Percentiles rank a stretch among this genome's conserved stretches.
phyloP scores from a whole-genome alignment of 92 coral and sea anemone genomes.

The Porites rus region DNA sequence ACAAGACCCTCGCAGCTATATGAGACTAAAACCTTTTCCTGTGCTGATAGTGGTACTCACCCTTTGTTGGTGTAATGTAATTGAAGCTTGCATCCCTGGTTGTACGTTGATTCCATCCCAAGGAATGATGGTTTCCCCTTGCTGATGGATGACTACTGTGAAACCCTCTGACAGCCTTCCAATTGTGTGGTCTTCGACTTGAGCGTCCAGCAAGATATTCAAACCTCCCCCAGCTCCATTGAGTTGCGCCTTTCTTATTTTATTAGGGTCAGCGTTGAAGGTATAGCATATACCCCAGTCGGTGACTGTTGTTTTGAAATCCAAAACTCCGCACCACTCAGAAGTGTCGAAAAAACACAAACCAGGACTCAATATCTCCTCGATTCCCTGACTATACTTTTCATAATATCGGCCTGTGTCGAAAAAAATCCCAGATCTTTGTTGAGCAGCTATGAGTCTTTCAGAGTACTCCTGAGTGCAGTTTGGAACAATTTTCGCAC shows the following conservation, averaged over 20 bases:
- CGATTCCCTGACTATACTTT: slow-evolving; percentile 27
- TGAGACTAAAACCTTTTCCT: too few relatives aligned
- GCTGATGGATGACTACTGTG: slow-evolving; percentile 40
- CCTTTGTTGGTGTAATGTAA: slow-evolving; percentile 36
- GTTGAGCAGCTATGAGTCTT: slow-evolving; percentile 26
- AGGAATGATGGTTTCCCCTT: slow-evolving; percentile 39
- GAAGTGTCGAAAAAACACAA: not conserved
- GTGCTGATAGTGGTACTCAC: slow-evolving; percentile 3
- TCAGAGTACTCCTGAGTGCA: slow-evolving; percentile 29
- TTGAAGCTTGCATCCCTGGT: slow-evolving; percentile 43
- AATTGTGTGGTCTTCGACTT: slow-evolving; percentile 32
- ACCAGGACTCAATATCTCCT: slow-evolving; percentile 7
- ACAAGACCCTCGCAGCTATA: too few relatives aligned
- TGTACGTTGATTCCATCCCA: slow-evolving; percentile 40
- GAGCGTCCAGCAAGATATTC: slow-evolving; percentile 13
- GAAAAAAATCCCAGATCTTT: slow-evolving; percentile 19
- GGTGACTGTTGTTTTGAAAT: slow-evolving; percentile 17
- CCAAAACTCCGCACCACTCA: not conserved
- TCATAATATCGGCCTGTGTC: slow-evolving; percentile 26
- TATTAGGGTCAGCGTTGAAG: slow-evolving; percentile 26
- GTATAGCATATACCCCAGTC: slow-evolving; percentile 44
- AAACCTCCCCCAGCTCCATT: slow-evolving; percentile 25
- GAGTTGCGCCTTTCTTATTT: not conserved
- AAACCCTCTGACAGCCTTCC: slow-evolving; percentile 55
- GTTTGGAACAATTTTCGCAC: slow-evolving; percentile 23